Percentiles rank a stretch among this genome's conserved stretches.
Conservation (phyloP, 2,888 invertebrate species). For the Cheilosia vulpina region DNA sequence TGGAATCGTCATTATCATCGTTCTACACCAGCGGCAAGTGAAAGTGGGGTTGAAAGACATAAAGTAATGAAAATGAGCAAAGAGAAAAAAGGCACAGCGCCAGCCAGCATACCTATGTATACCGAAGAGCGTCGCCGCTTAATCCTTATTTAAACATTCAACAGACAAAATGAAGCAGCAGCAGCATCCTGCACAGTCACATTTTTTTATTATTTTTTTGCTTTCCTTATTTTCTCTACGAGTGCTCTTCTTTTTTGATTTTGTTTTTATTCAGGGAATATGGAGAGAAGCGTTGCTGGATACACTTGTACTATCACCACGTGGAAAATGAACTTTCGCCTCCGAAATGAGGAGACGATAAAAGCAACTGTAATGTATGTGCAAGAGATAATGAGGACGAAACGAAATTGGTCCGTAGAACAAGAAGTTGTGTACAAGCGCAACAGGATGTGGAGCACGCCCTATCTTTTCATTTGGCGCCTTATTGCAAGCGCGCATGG, state of each 20-base stretch:
- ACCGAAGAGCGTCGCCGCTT: slow-evolving; percentile 67
- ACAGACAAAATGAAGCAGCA: slow-evolving; percentile 75
- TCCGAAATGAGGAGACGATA: slow-evolving; percentile 39
- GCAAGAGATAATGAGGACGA: slow-evolving; percentile 45
- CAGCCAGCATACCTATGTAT: neutral
- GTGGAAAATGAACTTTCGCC: slow-evolving; percentile 72
- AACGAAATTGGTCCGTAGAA: neutral
- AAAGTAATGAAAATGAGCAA: slow-evolving; percentile 75
- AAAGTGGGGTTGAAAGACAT: slow-evolving; percentile 71
- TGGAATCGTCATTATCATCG: slow-evolving; percentile 61
- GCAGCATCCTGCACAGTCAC: slow-evolving; percentile 70
- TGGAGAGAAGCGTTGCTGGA: slow-evolving; percentile 40
- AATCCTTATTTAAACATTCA: slow-evolving; percentile 76
- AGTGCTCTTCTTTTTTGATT: slow-evolving; percentile 27
- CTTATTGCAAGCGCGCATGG: neutral
- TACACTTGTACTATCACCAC: slow-evolving; percentile 49
- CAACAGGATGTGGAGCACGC: slow-evolving; percentile 38
- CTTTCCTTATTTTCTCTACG: slow-evolving; percentile 30
- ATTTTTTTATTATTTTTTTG: slow-evolving; percentile 37
- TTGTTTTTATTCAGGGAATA: slow-evolving; percentile 52
- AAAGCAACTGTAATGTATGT: slow-evolving; percentile 28
- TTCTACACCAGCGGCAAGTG: slow-evolving; percentile 48
- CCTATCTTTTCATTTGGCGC: neutral
- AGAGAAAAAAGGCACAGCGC: slow-evolving; percentile 44
- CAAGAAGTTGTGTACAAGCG: slow-evolving; percentile 13